Conservation (phyloP, 2,888 invertebrate species). For the Macaria liturata region DNA sequence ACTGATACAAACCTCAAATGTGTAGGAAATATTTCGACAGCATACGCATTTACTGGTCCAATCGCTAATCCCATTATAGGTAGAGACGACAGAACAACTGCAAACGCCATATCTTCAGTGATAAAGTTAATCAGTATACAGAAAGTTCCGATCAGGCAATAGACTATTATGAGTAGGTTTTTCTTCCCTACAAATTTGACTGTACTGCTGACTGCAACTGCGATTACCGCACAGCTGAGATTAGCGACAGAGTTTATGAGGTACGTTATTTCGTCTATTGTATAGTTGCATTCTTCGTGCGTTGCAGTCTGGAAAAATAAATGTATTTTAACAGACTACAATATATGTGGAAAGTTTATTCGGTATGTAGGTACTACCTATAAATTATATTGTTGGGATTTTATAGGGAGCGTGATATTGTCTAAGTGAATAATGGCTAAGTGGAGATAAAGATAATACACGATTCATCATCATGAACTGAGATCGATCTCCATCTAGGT, state of each 20-base stretch:
- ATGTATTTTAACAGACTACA: too few relatives aligned
- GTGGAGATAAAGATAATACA: too few relatives aligned
- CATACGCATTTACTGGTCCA: constrained; percentile 73
- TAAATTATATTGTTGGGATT: too few relatives aligned
- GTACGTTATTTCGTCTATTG: constrained; percentile 63
- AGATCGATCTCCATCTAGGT: too few relatives aligned
- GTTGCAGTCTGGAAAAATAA: constrained; percentile 51
- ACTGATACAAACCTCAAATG: constrained; percentile 58
- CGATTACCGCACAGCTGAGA: constrained; percentile 56
- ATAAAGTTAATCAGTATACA: constrained; percentile 66
- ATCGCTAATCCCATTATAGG: constrained; percentile 63
- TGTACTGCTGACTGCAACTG: constrained; percentile 56
- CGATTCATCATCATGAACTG: too few relatives aligned
- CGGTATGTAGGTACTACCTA: too few relatives aligned
- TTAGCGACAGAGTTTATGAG: constrained; percentile 62
- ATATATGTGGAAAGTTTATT: too few relatives aligned
- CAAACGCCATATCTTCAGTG: constrained; percentile 61
- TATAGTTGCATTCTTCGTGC: constrained; percentile 56
- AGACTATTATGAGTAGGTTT: constrained; percentile 55
- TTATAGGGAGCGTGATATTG: too few relatives aligned
- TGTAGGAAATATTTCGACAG: constrained; percentile 74
- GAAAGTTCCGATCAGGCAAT: constrained; percentile 56
- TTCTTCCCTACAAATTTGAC: constrained; percentile 72
- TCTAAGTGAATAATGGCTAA: too few relatives aligned
- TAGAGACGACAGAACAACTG: constrained; percentile 62